Evolutionary conservation across 2,888 invertebrate genomes (phyloP), one percentile per base, ranked within the genome.

Genomic region (Drosophila nigricruria): DNA sequence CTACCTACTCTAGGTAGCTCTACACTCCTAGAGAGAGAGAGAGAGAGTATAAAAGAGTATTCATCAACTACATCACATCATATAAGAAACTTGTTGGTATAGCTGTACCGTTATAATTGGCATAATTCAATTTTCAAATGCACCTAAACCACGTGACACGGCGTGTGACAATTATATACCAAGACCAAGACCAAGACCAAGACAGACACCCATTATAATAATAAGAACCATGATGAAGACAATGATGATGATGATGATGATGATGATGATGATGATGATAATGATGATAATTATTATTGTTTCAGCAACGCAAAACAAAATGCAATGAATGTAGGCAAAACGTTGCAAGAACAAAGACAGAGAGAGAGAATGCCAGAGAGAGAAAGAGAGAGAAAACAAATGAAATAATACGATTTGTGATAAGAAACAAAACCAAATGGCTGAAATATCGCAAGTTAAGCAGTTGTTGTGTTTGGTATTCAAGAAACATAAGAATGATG

Each of bases 221-320:
- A 70, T 59, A 8, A 54, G 34, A 45, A 49, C 38, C 30, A 30
- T 25, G 25, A 25, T 5, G 25, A 25, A 2, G 25, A 20, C 12
- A 10, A 18, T 56, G 23, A 52, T 52, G 20, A 20, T 14, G 10
- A 50, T 23, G 32, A 52, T 52, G 20, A 23, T 20, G 25, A 16
- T 57, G 20, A 18, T 45, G 16, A 42, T 57, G 45, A 23, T 10
- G 9, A 34, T 10, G 30, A 20, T 50, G 38, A 20, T 16, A 18
- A 50, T 32, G 20, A 32, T 50, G 32, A 30, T 27, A 16, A 23
- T 27, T 56, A 25, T 57, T 47, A 3, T 40, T 53, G 49, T 47
- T 54, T 58, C 50, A 54, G 73, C 82, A 81, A 81, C 82, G 78
- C 43, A 81, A 64, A 69, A 78, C 62, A 60, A 81, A 78, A 81